Conservation (phyloP, 2,888 invertebrate species). For the Drosophila macrospina region DNA sequence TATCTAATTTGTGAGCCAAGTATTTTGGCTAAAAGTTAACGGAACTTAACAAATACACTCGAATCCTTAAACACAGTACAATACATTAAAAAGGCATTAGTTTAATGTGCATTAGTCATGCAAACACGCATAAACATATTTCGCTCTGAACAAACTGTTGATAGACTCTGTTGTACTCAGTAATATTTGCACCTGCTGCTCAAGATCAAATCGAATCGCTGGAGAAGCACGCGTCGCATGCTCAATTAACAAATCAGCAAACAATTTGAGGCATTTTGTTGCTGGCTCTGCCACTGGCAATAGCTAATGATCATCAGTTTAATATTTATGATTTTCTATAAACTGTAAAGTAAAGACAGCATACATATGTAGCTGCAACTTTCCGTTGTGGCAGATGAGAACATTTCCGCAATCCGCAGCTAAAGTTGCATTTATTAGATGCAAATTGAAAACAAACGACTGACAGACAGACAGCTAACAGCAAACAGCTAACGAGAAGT, state of each 20-base stretch:
- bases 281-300: conserved; percentile 39
- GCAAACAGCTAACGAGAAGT: conserved; percentile 41
- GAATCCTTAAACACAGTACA: no score
- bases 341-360: no score
- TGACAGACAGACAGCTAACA: not conserved
- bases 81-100: no score
- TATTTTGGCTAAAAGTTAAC: not conserved
- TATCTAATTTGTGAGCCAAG: not conserved
- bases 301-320: conserved; percentile 42
- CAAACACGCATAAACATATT: conserved; percentile 14
- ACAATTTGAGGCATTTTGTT: conserved; percentile 54
- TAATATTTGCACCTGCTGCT: conserved; percentile 42
- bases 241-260: conserved; percentile 46
- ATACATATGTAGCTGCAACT: not conserved
- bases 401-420: conserved; percentile 67
- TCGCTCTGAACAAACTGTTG: not conserved
- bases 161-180: conserved; percentile 9
- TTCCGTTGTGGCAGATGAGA: conserved; percentile 22
- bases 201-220: conserved; percentile 23
- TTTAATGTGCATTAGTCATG: conserved; percentile 15
- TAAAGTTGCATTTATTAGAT: conserved; percentile 40
- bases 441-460: conserved; percentile 44
- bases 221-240: conserved; percentile 46
- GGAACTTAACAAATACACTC: conserved; percentile 1
- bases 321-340: no score